These are phyloP conservation scores for Leptothorax acervorum DNA, from an alignment of 2,888 invertebrate species.

Conservation along the genomic window DNA sequence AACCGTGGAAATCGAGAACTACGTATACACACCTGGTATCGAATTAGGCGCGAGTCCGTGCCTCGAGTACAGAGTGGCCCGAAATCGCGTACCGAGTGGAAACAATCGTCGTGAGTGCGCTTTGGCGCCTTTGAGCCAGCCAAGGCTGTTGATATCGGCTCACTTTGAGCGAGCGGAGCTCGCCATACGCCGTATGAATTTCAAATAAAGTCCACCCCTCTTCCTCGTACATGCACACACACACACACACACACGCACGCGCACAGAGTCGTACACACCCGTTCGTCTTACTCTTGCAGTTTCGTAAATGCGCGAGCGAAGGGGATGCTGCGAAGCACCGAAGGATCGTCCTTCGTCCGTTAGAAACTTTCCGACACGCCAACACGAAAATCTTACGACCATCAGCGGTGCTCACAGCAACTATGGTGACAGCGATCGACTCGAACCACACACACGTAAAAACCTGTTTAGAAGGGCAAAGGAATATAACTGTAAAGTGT, in stretches of 20 bases:
- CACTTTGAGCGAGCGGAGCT: conserved; percentile 74
- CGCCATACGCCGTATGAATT: conserved; percentile 74
- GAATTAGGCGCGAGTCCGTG: conserved; percentile 49
- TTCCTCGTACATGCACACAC: neutral
- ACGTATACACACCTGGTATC: conserved; percentile 30
- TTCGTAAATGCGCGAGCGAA: conserved; percentile 39
- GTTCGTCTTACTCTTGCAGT: conserved; percentile 22
- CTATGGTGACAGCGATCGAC: conserved; percentile 14
- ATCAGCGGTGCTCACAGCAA: conserved; percentile 60
- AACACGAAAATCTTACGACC: conserved; percentile 64
- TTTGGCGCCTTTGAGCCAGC: conserved; percentile 78
- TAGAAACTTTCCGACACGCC: conserved; percentile 51
- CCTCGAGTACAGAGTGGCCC: conserved; percentile 51
- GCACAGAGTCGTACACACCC: neutral
- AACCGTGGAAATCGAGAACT: conserved; percentile 37
- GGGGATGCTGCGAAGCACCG: conserved; percentile 49
- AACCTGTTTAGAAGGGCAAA: neutral
- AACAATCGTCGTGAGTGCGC: conserved; percentile 72
- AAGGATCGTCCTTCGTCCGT: conserved; percentile 50
- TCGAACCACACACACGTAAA: neutral
- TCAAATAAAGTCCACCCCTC: conserved; percentile 75
- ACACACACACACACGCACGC: no score
- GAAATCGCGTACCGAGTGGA: conserved; percentile 63
- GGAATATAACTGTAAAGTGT: neutral
- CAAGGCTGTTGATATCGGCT: conserved; percentile 75